A percentile compares a stretch with the other conserved stretches of the same genome.
These are phyloP conservation scores for Hemitrygon akajei DNA, from an alignment of 2,797 vertebrate species.

Conservation along the genomic window DNA sequence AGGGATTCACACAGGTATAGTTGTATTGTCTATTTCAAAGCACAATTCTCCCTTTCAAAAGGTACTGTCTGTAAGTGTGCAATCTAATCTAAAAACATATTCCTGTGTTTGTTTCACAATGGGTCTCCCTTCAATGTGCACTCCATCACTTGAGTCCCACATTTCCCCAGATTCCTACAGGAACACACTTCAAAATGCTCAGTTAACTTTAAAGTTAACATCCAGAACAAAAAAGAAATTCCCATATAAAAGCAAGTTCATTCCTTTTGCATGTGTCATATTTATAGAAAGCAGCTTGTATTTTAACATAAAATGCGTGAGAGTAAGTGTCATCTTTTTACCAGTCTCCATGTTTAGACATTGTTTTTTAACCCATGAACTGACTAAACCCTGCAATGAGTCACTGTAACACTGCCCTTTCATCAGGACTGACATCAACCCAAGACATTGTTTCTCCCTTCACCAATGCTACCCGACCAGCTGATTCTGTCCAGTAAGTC, in stretches of 20 bases:
- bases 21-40: too few species aligned
- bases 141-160: not conserved
- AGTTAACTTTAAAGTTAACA: too few species aligned
- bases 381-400: not conserved
- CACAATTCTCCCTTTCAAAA: not conserved
- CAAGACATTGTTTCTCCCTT: too few species aligned
- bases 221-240: not conserved
- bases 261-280: not conserved
- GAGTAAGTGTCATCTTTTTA: not conserved
- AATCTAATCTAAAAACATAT: not conserved
- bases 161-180: not conserved
- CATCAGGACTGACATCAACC: too few species aligned
- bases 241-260: not conserved
- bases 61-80: not conserved
- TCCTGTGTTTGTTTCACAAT: not conserved
- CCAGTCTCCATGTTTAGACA: not conserved
- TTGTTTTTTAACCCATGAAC: not conserved
- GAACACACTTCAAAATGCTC: too few species aligned
- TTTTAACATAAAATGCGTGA: not conserved
- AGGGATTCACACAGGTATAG: too few species aligned
- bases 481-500: too few species aligned
- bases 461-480: too few species aligned
- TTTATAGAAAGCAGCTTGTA: not conserved
- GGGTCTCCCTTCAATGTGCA: not conserved
- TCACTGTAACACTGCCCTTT: not conserved